phyloP scores from a whole-genome alignment of 2,113 vertebrate genomes.

The Chloropsis cyanopogon region DNA sequence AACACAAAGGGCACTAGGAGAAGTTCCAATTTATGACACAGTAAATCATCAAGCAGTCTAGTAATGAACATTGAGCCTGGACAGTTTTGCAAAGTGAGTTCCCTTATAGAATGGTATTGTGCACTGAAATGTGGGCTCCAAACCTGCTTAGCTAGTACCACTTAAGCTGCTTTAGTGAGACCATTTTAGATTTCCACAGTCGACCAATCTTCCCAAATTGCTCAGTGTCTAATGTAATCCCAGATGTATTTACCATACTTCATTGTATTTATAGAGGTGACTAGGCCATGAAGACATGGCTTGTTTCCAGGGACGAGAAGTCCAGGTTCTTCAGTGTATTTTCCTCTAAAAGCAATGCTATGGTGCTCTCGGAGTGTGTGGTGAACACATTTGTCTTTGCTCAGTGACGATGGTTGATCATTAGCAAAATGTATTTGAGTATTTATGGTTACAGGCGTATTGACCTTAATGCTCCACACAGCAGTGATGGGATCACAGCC shows the following conservation, averaged over 20 bases:
- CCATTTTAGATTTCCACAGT: constrained; percentile 50
- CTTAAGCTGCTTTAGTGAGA: constrained; percentile 47
- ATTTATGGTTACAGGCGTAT: constrained; percentile 40
- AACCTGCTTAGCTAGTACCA: constrained; percentile 48
- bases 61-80: constrained; percentile 41
- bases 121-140: constrained; percentile 13
- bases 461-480: constrained; percentile 44
- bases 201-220: constrained; percentile 43
- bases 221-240: constrained; percentile 29
- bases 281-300: constrained; percentile 53
- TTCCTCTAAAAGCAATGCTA: background rate
- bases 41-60: constrained; percentile 40
- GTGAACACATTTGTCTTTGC: constrained; percentile 47
- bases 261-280: constrained; percentile 54
- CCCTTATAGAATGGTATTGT: background rate
- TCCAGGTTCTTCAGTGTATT: background rate
- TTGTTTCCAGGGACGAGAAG: constrained; percentile 54
- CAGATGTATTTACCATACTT: constrained; percentile 52
- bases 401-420: constrained; percentile 22
- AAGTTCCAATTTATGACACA: constrained; percentile 28
- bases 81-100: constrained; percentile 13
- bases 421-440: constrained; percentile 57
- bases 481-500: background rate
- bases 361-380: background rate
- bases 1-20: constrained; percentile 51